Base-by-base conservation (phyloP, 2,797 vertebrate genomes). In the Ptychadena robeensis region DNA sequence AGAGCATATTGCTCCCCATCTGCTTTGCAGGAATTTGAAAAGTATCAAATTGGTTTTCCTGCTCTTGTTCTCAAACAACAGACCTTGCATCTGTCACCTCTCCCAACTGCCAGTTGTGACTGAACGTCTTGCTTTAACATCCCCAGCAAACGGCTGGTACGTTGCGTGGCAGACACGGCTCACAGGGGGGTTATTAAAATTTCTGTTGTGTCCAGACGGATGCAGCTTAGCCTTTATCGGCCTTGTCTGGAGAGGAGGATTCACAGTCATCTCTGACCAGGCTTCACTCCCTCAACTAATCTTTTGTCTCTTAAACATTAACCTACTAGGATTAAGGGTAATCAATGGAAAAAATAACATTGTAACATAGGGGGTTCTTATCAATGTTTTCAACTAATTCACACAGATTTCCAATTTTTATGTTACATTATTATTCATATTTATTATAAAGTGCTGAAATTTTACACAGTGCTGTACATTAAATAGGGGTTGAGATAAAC, bases 21-120 rank as follows among this genome's bases (percentile, higher is more conserved):
- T 90, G 89, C 59, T 88, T 88, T 44, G 75, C 37, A 78, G 77
- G 81, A 82, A 87, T 80, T 4, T 53, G 67, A 83, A 44, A 74
- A 65, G 68, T 71, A 83, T 88, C 80, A 89, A 88, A 86, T 88
- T 82, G 81, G 65, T 75, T 81, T 79, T 89, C 79, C 79, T 86
- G 85, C 89, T 90, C 88, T 86, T 87, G 82, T 83, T 84, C 86
- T 61, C n/a, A 65, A 67, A 69, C 67, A 86, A 81, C 85, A 86
- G 85, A 3, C 53, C 74, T 80, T 73, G 74, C 73, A 82, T 85
- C 85, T 69, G 53, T 76, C 71, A 27, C 57, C 72, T 82, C 53
- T 38, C 10, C 48, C 83, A 44, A 37, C 65, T 75, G 27, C 77
- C 79, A 86, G 64, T 61, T 73, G 8, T 85, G 89, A 88, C 30